phyloP scores from a whole-genome alignment of 1,140 invertebrate species.

The Drosophila biarmipes region DNA sequence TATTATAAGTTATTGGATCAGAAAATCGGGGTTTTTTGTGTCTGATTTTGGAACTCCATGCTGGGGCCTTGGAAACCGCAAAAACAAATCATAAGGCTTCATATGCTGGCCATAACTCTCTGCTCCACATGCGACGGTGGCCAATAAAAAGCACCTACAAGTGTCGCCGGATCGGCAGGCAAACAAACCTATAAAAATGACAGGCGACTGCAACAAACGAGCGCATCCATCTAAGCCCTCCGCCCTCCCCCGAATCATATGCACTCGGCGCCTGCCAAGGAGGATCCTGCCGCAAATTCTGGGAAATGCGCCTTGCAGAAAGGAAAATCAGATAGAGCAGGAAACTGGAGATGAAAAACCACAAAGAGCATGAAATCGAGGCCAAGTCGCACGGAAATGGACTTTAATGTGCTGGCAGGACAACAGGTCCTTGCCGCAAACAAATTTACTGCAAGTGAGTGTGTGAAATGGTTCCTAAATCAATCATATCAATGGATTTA shows the following conservation, averaged over 20 bases:
- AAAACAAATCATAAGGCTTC: conserved; percentile 78
- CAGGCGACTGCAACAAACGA: conserved; percentile 80
- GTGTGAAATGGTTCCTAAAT: conserved; percentile 53
- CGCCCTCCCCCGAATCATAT: neutral
- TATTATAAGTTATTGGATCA: too few relatives aligned
- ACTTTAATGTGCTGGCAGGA: conserved; percentile 43
- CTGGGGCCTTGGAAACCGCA: conserved; percentile 17
- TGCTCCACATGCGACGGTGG: conserved; percentile 57
- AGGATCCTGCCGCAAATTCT: conserved; percentile 69
- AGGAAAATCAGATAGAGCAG: conserved; percentile 12
- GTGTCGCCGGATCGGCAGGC: conserved; percentile 53
- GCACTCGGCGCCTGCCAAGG: conserved; percentile 35
- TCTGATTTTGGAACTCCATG: neutral
- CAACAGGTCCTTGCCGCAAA: conserved; percentile 63
- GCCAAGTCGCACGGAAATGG: conserved; percentile 76
- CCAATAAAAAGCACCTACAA: conserved; percentile 67
- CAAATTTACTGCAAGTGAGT: conserved; percentile 62
- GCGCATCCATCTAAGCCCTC: conserved; percentile 61
- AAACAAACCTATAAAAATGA: conserved; percentile 82
- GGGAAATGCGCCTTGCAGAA: conserved; percentile 59
- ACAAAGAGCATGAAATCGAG: conserved; percentile 52
- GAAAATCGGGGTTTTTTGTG: too few relatives aligned
- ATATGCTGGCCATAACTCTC: conserved; percentile 67
- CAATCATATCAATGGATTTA: conserved; percentile 73
- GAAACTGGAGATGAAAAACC: conserved; percentile 11